phyloP scores from a whole-genome alignment of 2,888 invertebrate species.

The Conistra vaccinii region DNA sequence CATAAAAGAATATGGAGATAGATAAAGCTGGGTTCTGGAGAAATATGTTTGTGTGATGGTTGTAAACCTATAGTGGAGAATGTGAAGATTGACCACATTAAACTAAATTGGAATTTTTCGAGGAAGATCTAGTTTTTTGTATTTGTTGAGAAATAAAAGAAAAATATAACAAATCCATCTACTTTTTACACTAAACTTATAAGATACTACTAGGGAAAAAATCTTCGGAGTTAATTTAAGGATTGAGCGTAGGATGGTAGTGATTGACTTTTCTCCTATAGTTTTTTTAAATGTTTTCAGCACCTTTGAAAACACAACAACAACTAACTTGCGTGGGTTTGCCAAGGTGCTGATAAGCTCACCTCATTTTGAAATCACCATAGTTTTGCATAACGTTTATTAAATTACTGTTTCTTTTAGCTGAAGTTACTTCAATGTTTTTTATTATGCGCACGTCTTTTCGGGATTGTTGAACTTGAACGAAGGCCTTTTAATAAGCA shows the following conservation, averaged over 20 bases:
- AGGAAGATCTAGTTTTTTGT: neutral
- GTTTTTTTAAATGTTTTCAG: neutral
- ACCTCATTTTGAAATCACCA: constrained; percentile 37
- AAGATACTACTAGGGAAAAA: neutral
- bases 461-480: neutral
- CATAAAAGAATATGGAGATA: constrained; percentile 28
- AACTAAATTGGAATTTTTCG: neutral
- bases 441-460: too few relatives aligned
- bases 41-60: neutral
- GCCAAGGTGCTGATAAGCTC: constrained; percentile 33
- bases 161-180: neutral
- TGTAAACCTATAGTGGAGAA: neutral
- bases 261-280: too few relatives aligned
- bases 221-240: neutral
- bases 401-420: constrained; percentile 17
- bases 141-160: neutral
- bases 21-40: neutral
- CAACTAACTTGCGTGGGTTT: constrained; percentile 42
- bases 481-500: neutral
- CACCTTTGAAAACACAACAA: too few relatives aligned
- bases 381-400: constrained; percentile 35
- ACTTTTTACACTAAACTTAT: neutral
- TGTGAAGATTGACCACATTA: neutral
- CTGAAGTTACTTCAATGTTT: neutral
- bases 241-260: neutral